These are phyloP conservation scores for Periparus ater DNA, from an alignment of 2,797 vertebrate species.

Conservation along the genomic window DNA sequence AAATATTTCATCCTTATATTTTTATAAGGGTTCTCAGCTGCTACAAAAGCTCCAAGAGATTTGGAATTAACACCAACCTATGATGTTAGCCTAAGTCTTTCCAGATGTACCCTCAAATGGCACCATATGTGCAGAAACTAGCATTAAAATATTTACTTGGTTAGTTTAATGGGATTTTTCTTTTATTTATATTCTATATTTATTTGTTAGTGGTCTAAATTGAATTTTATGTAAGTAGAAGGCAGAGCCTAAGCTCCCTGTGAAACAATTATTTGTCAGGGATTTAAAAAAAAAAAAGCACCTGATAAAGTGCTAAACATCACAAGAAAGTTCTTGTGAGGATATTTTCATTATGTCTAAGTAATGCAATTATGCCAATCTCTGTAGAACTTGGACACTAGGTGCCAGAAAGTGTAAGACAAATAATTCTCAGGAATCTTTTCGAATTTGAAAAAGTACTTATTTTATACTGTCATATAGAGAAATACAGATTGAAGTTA, in stretches of 20 bases:
- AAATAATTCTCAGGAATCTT: background rate
- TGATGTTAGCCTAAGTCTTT: background rate
- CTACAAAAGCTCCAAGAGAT: background rate
- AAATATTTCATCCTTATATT: background rate
- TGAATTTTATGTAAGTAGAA: background rate
- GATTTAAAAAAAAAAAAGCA: background rate
- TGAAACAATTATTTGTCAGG: conserved; percentile 5
- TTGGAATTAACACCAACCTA: background rate
- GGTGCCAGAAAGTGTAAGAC: background rate
- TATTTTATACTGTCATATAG: background rate
- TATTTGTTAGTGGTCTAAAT: conserved; percentile 19
- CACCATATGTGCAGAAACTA: background rate
- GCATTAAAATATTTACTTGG: background rate
- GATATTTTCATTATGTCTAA: background rate
- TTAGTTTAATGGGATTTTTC: background rate
- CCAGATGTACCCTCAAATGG: background rate
- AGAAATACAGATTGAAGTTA: background rate
- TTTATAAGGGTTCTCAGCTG: background rate
- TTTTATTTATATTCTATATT: background rate
- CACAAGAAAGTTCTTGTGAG: background rate
- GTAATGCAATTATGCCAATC: background rate
- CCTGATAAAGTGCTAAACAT: background rate
- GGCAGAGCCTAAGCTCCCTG: background rate
- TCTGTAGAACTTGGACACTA: background rate
- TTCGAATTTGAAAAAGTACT: background rate